Evolutionary conservation across 2,888 invertebrate genomes (phyloP), one percentile per base, ranked within the genome.

Genomic region (Kuschelorhynchus macadamiae): DNA sequence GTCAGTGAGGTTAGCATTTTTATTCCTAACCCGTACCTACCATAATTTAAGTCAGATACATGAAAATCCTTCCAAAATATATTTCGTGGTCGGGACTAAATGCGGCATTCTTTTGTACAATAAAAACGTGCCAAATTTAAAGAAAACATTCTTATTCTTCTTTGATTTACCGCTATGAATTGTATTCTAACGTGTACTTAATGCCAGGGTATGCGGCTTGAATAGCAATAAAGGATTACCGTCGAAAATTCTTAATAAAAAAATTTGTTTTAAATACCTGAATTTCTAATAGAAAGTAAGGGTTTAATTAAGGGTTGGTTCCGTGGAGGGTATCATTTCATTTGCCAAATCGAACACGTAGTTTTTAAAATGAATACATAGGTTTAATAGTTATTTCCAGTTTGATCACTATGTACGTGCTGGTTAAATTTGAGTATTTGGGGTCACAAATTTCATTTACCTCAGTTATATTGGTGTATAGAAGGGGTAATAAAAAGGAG

Each of bases 51-150:
- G 57, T 55, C 63, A 56, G 55, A 25, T 44, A 56, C 56, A 56
- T 33, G n/a, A 49, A 55, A 64, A 57, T 49, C 33, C 16, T 64
- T 41, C 47, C 21, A 39, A 47, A 46, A 41, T 39, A 36, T 21
- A 47, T 21, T 59, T 36, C 36, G 47, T 47, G 14, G 46, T 18
- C 42, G n/a, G 17, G 42, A 47, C 25, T 21, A 47, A 47, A 44
- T 14, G 49, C 56, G 64, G 56, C 49, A 41, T 62, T 44, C 50
- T 49, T 67, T 62, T 46, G 49, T 39, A 33, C 46, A 61, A 56
- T 56, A 55, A 42, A 67, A 67, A 67, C 62, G 67, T 67, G 67
- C 67, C 62, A 67, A 67, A 67, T 67, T 56, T 67, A 62, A 67
- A 62, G 62, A 67, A 62, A 67, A 67, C 67, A 62, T 62, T 52